These are phyloP conservation scores for Drosophila neocordata DNA, from an alignment of 1,140 invertebrate species.

Conservation along the genomic window DNA sequence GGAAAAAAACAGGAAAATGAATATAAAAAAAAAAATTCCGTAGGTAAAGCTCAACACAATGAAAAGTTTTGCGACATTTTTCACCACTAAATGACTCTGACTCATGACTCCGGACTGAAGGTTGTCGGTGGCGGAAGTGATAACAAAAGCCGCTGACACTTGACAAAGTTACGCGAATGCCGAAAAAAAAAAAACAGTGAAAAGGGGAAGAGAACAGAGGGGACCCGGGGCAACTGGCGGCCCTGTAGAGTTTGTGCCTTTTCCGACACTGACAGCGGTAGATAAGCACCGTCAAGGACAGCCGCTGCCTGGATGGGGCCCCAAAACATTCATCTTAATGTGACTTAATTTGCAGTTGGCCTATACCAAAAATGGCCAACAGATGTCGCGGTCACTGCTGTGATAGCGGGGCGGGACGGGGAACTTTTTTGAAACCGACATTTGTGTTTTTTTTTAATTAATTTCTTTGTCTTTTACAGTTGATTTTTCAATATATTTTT, in stretches of 20 bases:
- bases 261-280: constrained; percentile 39
- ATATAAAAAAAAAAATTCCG: constrained; percentile 14
- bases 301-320: constrained; percentile 18
- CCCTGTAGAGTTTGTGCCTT: constrained; percentile 39
- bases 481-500: constrained; percentile 56
- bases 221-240: constrained; percentile 33
- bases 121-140: constrained; percentile 68
- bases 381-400: constrained; percentile 33
- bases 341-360: constrained; percentile 64
- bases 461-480: constrained; percentile 55
- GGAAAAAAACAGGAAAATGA: constrained; percentile 13
- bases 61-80: constrained; percentile 73
- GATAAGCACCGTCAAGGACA: constrained; percentile 55
- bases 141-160: constrained; percentile 81
- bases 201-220: neutral
- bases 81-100: constrained; percentile 63
- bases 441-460: constrained; percentile 78
- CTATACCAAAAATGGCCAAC: constrained; percentile 13
- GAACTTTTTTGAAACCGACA: constrained; percentile 18
- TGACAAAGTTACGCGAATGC: constrained; percentile 70
- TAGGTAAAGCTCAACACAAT: constrained; percentile 40
- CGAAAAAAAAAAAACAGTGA: constrained; percentile 33
- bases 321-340: constrained; percentile 49
- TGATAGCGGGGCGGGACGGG: neutral
- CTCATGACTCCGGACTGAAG: constrained; percentile 31